phyloP scores from a whole-genome alignment of 2,797 vertebrate genomes.

The Bucorvus abyssinicus region DNA sequence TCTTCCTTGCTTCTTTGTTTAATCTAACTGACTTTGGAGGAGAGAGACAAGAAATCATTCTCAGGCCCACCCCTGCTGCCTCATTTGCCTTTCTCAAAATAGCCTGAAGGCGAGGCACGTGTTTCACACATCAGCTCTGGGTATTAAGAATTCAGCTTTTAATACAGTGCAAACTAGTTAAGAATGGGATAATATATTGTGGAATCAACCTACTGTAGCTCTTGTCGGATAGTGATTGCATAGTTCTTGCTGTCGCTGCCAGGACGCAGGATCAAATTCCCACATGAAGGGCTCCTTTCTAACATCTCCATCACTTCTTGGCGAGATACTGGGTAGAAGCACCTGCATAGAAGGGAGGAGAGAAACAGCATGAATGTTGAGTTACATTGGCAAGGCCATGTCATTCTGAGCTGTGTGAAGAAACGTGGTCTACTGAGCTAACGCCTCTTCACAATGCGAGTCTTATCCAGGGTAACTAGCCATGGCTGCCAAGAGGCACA shows the following conservation, averaged over 20 bases:
- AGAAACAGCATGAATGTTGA: fast-evolving
- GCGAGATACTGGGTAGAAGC: conserved; percentile 77
- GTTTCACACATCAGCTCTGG: neutral
- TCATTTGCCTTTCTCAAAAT: neutral
- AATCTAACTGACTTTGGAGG: neutral
- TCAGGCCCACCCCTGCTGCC: neutral
- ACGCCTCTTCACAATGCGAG: neutral
- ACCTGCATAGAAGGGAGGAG: conserved; percentile 41
- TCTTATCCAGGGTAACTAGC: neutral
- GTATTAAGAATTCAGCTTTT: neutral
- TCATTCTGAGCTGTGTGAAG: neutral
- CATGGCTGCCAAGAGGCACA: neutral
- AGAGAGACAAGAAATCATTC: neutral
- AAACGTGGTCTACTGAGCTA: fast-evolving
- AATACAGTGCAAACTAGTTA: neutral
- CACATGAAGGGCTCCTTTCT: conserved; percentile 71
- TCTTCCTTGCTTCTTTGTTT: neutral
- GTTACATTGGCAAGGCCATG: fast-evolving
- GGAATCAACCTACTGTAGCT: conserved; percentile 56
- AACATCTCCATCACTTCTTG: conserved; percentile 80
- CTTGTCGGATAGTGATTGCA: conserved; percentile 73
- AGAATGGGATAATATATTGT: neutral
- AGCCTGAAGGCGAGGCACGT: neutral
- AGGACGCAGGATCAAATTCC: conserved; percentile 83
- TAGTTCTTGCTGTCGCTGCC: conserved; percentile 76